Evolutionary conservation across 2,113 vertebrate genomes (phyloP), one percentile per base, ranked within the genome.

Genomic region (Euleptes europaea): DNA sequence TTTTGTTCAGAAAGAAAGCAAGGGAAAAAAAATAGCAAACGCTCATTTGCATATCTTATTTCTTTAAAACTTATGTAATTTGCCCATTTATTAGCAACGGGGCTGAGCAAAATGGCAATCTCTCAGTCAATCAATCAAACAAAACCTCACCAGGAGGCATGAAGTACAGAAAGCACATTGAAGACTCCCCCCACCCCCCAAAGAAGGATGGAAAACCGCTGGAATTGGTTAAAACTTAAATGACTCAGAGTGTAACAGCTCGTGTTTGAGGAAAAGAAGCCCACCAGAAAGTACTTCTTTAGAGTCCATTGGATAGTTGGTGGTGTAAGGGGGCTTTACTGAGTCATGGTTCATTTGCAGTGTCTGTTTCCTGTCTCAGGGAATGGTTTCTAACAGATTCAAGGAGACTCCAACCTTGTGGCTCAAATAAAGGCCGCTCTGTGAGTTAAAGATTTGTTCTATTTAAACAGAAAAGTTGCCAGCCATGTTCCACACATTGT

Each of bases 391-490:
- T 95, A 96, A 94, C 92, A 95, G 95, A 96, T 96, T 96, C 91
- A 95, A 93, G 94, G 95, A 96, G 95, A 84, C 93, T 93, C 91
- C 84, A 90, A 95, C 93, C 79, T 95, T 96, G 94, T 85, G 92
- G 93, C 83, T 92, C 88, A 92, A 96, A 97, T 96, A 96, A 97
- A 96, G 95, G 94, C 93, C 86, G 94, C 95, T 95, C 96, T 97
- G 96, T 96, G 78, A 95, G 86, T 86, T 92, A 90, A 88, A 90
- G 93, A 86, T 92, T 94, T 92, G 90, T 91, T 95, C 95, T 96
- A 92, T 96, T 96, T 96, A 91, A 93, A 93, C 93, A 96, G 95
- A 95, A 95, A 96, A 91, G 91, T 94, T 70, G 3, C 92, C 88
- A 91, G 94, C 92, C 92, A 88, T 35, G 31, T 96, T 95, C 93